Evolutionary conservation across 2,797 vertebrate species (phyloP), one percentile per base, ranked within the genome.

Genomic region (Crocodylus rhombifer): DNA sequence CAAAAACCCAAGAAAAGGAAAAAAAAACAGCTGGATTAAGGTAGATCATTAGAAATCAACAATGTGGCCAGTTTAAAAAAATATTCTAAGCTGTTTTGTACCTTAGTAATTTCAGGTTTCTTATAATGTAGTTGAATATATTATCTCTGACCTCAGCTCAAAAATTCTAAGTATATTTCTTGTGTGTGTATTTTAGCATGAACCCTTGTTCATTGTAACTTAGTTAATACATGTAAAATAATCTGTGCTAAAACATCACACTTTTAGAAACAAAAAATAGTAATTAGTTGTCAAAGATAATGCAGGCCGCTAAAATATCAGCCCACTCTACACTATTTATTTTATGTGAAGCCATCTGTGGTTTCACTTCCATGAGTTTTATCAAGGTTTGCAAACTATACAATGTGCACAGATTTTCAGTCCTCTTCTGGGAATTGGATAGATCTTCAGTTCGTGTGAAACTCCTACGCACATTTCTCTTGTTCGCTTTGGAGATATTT

Each of bases 31-130:
- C 55, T 95, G 89, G 65, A 60, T 82, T 64, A 62, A 64, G 60
- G 11, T 4, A n/a, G 62, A 82, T 91, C 23, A 4, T 51, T 95
- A 87, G 93, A 95, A 92, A 82, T 84, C 91, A 92, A 83, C 90
- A 95, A 69, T 92, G 90, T 90, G 88, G 65, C 93, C 2, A 3
- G 60, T 28, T 83, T 91, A 82, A 79, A 85, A 84, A 63, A 51
- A 51, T 23, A 74, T 77, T 16, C 21, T 21, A 12, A 55, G 33
- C 77, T 89, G 67, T 61, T 92, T 88, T 87, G 58, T 69, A 77
- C 26, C 80, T 86, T 74, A 91, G 84, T 85, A 67, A 91, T 56
- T 76, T 42, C 3, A 87, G 25, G 78, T 67, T 86, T 84, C 73
- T 51, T 51, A 21, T 75, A 80, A 71, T 21, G 67, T 78, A 90